Conservation (phyloP, 2,113 vertebrate genomes). For the Anarrhichthys ocellatus region DNA sequence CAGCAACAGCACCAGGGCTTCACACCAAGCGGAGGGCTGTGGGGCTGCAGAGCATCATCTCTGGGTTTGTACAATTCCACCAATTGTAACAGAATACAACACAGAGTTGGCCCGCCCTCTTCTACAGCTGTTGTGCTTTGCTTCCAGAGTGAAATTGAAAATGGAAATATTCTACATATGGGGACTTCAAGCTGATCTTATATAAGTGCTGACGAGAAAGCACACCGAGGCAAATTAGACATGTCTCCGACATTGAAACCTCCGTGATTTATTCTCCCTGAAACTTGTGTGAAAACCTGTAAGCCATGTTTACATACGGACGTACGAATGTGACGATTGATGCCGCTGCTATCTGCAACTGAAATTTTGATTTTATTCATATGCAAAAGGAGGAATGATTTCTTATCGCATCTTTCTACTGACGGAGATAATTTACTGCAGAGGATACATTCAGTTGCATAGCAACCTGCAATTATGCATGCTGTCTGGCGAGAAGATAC, state of each 20-base stretch:
- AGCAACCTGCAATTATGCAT: constrained; percentile 81
- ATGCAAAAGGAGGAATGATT: constrained; percentile 70
- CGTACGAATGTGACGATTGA: constrained; percentile 40
- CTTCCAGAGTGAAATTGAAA: not conserved
- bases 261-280: not conserved
- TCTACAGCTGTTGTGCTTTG: not conserved
- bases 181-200: not conserved
- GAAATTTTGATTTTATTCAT: constrained; percentile 59
- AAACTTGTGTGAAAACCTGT: constrained; percentile 6
- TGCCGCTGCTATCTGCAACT: constrained; percentile 30
- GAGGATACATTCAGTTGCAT: constrained; percentile 79
- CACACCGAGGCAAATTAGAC: not conserved
- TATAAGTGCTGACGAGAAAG: not conserved
- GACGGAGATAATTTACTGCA: constrained; percentile 73
- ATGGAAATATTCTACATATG: not conserved
- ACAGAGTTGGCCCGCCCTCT: not conserved
- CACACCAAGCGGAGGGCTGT: too few relatives aligned
- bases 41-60: not conserved
- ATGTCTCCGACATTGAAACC: not conserved
- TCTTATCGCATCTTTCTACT: constrained; percentile 72
- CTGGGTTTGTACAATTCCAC: not conserved
- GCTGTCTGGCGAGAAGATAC: constrained; percentile 65
- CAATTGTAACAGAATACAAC: too few relatives aligned
- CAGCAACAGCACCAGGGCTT: not conserved
- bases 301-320: constrained; percentile 15